Evolutionary conservation across 2,113 vertebrate species (phyloP), one percentile per base, ranked within the genome.

Genomic region (Hyperopisus bebe): DNA sequence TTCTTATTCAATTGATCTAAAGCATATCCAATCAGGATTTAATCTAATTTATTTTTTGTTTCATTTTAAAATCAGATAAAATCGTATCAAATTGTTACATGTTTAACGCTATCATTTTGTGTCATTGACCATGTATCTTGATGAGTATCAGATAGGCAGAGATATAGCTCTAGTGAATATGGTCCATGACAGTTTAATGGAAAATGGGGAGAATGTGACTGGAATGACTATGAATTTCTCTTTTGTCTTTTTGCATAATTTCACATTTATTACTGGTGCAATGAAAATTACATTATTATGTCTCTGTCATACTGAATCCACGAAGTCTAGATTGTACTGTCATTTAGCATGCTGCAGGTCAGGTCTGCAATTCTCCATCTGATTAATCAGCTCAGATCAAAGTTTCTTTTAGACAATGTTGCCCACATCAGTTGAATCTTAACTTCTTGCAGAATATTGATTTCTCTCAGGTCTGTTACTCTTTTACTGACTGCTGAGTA

Each of bases 341-440:
- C 47, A 80, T 89, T 89, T 51, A 89, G 5, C 3, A 31, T 53
- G 19, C 66, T 89, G 15, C 53, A 55, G 39, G 50, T n/a, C 89
- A 27, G 48, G 53, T 58, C 82, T 27, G 87, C 84, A 91, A 92
- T 92, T 21, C 58, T 82, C 90, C 91, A 83, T 80, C 88, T 88
- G 82, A 93, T 91, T 93, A 91, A 92, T 93, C 91, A 90, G 87
- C 77, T 66, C 47, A 89, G 93, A 93, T 92, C 89, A 91, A 89
- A 80, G 90, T 91, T 93, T 92, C 92, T 91, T 92, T 92, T 91
- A 86, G 86, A 92, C 90, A 91, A 55, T 88, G 88, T 89, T 87
- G 53, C 31, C 51, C 55, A 88, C 74, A 93, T 94, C 88, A 91
- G 88, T 94, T 94, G 86, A 58, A 21, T 46, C 91, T 92, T 39